These are phyloP conservation scores for Leucoma salicis DNA, from an alignment of 2,888 invertebrate species.

Conservation along the genomic window DNA sequence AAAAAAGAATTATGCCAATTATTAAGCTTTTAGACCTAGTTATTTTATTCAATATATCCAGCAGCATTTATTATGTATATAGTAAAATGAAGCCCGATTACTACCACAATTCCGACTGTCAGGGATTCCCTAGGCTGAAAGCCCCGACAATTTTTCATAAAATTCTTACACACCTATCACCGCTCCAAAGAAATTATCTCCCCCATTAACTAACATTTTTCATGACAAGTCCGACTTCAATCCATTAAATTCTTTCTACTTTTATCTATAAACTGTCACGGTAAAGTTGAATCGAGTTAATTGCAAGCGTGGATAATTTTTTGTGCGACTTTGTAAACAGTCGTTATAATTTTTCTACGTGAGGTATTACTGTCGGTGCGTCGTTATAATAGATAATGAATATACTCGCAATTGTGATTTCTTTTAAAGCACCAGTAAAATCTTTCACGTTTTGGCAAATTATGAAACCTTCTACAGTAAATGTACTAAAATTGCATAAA, in stretches of 20 bases:
- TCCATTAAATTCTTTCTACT: constrained; percentile 72
- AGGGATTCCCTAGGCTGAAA: constrained; percentile 42
- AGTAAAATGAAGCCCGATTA: constrained; percentile 66
- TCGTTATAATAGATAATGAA: no score
- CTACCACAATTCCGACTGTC: constrained; percentile 51
- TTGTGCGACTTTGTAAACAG: neutral
- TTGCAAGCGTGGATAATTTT: constrained; percentile 53
- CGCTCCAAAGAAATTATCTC: constrained; percentile 71
- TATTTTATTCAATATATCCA: no score
- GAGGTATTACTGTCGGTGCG: no score
- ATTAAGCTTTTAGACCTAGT: no score
- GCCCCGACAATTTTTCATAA: constrained; percentile 62
- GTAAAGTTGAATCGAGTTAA: constrained; percentile 71
- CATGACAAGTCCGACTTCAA: constrained; percentile 78
- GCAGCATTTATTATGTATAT: no score
- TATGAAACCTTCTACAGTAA: no score
- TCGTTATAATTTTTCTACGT: neutral
- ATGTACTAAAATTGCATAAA: no score
- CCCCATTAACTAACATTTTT: constrained; percentile 77
- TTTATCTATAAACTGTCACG: constrained; percentile 67
- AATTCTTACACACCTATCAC: constrained; percentile 59
- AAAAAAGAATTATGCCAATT: no score
- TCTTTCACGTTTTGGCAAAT: no score
- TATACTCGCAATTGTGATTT: no score
- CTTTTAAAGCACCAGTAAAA: no score